Evolutionary conservation across 2,797 vertebrate species (phyloP).

Genomic region (Sebastes ruberrimus): DNA sequence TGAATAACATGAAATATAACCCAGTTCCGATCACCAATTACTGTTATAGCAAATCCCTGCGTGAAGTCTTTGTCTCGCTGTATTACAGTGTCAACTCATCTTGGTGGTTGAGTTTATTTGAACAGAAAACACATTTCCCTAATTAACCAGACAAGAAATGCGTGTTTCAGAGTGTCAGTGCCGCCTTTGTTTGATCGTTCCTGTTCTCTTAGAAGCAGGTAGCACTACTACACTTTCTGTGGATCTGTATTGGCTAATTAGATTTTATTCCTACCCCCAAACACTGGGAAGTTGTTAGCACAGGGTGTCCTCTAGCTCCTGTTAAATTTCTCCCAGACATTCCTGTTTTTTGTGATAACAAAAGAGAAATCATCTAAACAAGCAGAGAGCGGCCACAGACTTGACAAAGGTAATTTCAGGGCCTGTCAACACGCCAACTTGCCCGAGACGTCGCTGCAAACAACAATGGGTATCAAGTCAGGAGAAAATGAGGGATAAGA

Average conservation of each 20-base stretch:
- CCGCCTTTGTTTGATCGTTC: constrained; percentile 58
- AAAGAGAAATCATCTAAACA: constrained; percentile 42
- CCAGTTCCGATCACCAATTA: constrained; percentile 18
- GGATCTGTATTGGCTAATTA: constrained; percentile 64
- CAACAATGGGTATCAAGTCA: constrained; percentile 45
- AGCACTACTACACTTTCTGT: constrained; percentile 7
- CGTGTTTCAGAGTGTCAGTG: constrained; percentile 19
- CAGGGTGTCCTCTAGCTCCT: constrained; percentile 9
- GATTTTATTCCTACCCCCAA: constrained; percentile 15
- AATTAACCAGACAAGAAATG: constrained; percentile 63
- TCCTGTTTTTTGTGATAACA: constrained; percentile 34
- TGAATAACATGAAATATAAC: not conserved
- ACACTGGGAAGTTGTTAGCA: constrained; percentile 36
- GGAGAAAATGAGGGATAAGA: constrained; percentile 50
- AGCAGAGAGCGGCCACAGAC: constrained; percentile 24
- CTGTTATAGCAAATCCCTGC: not conserved
- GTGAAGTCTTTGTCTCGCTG: constrained; percentile 24
- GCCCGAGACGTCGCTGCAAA: constrained; percentile 12
- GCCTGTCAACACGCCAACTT: constrained; percentile 37
- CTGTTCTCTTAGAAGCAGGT: constrained; percentile 54
- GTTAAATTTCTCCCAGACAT: constrained; percentile 15
- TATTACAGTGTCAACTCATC: constrained; percentile 48
- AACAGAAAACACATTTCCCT: constrained; percentile 61
- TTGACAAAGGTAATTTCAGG: constrained; percentile 64
- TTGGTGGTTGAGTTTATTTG: constrained; percentile 51